A percentile compares a stretch with the other conserved stretches of the same genome.
phyloP scores from a whole-genome alignment of 2,113 vertebrate genomes.

The Bufo bufo region DNA sequence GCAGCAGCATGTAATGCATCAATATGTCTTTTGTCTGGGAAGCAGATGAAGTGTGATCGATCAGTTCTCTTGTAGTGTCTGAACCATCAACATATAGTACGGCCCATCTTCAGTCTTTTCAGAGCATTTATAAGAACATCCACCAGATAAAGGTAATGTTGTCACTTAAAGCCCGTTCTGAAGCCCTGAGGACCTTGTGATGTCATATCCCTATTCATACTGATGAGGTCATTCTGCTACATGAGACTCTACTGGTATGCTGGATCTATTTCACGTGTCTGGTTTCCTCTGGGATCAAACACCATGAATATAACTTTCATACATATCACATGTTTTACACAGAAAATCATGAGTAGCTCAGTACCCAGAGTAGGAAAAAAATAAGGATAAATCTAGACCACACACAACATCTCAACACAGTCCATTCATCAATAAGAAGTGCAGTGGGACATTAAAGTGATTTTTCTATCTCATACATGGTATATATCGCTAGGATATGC shows the following conservation, averaged over 20 bases:
- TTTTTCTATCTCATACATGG: no score
- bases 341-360: no score
- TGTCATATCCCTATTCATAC: conserved; percentile 12
- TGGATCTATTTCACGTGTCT: not conserved
- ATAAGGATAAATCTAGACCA: no score
- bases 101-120: not conserved
- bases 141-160: not conserved
- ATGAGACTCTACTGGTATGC: not conserved
- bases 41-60: conserved; percentile 12
- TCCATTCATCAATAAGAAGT: no score
- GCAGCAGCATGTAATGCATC: conserved; percentile 17
- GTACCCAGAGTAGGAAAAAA: not conserved
- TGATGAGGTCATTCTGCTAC: conserved; percentile 9
- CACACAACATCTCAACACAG: no score
- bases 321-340: no score
- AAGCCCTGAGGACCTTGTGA: conserved; percentile 1
- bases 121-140: conserved; percentile 6
- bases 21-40: conserved; percentile 41
- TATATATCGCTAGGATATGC: no score
- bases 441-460: no score
- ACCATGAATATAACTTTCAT: no score
- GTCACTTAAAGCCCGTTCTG: conserved; percentile 1
- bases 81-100: not conserved
- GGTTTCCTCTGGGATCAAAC: no score
- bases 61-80: conserved; percentile 1